Base-by-base conservation (phyloP, 1,140 invertebrate species). In the Scaptomyza graminum region DNA sequence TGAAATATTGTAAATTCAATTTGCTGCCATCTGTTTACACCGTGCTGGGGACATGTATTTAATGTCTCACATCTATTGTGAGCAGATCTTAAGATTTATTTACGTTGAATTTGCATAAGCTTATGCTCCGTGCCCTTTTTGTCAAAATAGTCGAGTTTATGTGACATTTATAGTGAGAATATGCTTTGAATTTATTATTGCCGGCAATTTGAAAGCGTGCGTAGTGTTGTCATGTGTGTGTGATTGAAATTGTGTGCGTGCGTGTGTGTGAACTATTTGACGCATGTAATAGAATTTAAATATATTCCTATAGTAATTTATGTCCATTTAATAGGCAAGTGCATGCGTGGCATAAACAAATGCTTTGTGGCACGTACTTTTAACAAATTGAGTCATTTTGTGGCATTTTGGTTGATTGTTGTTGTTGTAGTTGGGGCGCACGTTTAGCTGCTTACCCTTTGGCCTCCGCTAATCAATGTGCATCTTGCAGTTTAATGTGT, bases 371-470 rank as follows among this genome's bases (percentile, higher is more conserved):
- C 61, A 59, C 13, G 41, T 47, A 61, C 16, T 50, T 13, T 28
- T 11, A 34, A 49, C 54, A 79, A 82, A 82, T 82, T 82, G 66
- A 82, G 79, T 67, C 65, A 82, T 82, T 75, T 61, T 41, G 13
- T 50, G 43, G 47, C 28, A 43, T 75, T 57, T 79, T 44, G 43
- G 18, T 7, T 18, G 61, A 12, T 62, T 51, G 11, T 18, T 55
- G 8, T 16, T 50, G 13, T 55, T 72, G 43, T 78, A 18, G 52
- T 41, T 78, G 39, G 52, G 0, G 34, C 62, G 68, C 82, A 88
- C 82, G 83, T 79, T 85, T 88, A 87, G 76, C 78, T 78, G 82
- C 82, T 80, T 85, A 87, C 87, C 78, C 75, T 85, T 88, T 67
- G 76, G 70, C 80, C 83, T 70, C 51, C 63, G 56, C 31, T 85